Percentiles rank a stretch among this genome's conserved stretches.
phyloP scores from a whole-genome alignment of 1,140 invertebrate genomes.

The Ephestia elutella region DNA sequence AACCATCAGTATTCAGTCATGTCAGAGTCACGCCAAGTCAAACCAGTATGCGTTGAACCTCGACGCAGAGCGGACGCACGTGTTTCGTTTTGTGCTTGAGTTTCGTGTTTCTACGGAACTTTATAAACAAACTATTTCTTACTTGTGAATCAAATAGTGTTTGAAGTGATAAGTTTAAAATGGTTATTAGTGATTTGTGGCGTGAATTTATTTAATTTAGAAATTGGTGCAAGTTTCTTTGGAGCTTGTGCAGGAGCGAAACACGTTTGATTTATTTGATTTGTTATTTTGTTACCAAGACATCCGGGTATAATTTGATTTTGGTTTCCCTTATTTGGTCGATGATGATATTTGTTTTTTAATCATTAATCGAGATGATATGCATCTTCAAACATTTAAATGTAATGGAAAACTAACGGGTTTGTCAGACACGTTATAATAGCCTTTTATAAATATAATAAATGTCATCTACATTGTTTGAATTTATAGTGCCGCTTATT shows the following conservation, averaged over 20 bases:
- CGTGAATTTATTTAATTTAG: slow-evolving; percentile 21
- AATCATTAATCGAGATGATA: slow-evolving; percentile 12
- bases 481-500: background rate
- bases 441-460: background rate
- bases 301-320: slow-evolving; percentile 50
- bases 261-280: slow-evolving; percentile 58
- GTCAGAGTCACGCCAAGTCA: slow-evolving; percentile 16
- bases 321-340: slow-evolving; percentile 23
- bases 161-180: slow-evolving; percentile 38
- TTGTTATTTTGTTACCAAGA: slow-evolving; percentile 66
- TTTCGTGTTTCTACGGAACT: slow-evolving; percentile 28
- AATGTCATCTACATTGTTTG: background rate
- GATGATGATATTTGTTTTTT: slow-evolving; percentile 12
- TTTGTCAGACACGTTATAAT: background rate
- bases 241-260: slow-evolving; percentile 50
- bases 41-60: slow-evolving; percentile 52
- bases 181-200: slow-evolving; percentile 35
- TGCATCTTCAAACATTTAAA: slow-evolving; percentile 6
- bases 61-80: slow-evolving; percentile 41
- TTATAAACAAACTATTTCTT: slow-evolving; percentile 47
- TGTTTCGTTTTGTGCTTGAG: slow-evolving; percentile 23
- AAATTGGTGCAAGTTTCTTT: slow-evolving; percentile 45
- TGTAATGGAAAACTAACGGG: slow-evolving; percentile 25
- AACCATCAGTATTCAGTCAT: slow-evolving; percentile 6
- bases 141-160: slow-evolving; percentile 45